These are phyloP conservation scores for Limonius californicus DNA, from an alignment of 1,140 invertebrate species.

Conservation along the genomic window DNA sequence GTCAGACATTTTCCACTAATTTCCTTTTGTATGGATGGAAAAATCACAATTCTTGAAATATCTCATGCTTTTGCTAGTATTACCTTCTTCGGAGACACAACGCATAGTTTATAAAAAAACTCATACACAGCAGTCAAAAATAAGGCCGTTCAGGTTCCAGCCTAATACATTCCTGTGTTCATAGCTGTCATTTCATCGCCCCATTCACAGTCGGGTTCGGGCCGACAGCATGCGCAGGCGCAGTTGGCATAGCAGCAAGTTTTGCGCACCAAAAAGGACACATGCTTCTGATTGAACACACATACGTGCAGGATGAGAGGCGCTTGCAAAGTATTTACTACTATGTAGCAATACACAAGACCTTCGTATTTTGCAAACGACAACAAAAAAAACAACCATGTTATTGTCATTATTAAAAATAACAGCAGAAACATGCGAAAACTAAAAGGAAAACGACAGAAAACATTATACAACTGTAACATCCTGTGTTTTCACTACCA, in stretches of 20 bases:
- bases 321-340: conserved; percentile 68
- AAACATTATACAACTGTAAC: too few species aligned
- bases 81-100: not conserved
- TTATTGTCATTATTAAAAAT: conserved; percentile 65
- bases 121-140: not conserved
- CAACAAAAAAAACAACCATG: conserved; percentile 70
- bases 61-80: too few species aligned
- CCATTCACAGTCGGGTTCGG: conserved; percentile 67
- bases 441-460: conserved; percentile 51
- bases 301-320: conserved; percentile 73
- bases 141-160: not conserved
- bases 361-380: conserved; percentile 68
- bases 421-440: conserved; percentile 75
- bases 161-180: conserved; percentile 64
- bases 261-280: conserved; percentile 70
- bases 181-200: conserved; percentile 83
- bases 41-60: too few species aligned
- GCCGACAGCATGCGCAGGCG: conserved; percentile 51
- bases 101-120: not conserved
- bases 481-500: conserved; percentile 49
- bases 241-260: conserved; percentile 66
- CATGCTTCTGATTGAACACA: conserved; percentile 69
- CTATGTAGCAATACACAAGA: conserved; percentile 67
- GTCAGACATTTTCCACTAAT: too few species aligned
- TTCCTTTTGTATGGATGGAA: too few species aligned